phyloP scores from a whole-genome alignment of 2,113 vertebrate species.

The Odocoileus hemionus region DNA sequence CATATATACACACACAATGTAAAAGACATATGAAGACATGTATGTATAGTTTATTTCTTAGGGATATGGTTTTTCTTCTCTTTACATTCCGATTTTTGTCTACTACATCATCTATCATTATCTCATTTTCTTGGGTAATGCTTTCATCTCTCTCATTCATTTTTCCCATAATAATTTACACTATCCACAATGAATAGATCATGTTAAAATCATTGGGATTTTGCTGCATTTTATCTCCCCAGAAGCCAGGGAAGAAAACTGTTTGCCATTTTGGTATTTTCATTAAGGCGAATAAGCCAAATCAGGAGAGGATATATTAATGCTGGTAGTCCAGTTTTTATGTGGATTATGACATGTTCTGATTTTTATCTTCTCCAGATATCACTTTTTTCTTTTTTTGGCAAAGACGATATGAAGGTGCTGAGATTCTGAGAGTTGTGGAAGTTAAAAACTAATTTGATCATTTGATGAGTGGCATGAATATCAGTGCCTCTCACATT shows the following conservation, averaged over 20 bases:
- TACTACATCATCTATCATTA: background rate
- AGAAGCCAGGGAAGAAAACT: constrained; percentile 28
- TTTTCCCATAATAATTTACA: background rate
- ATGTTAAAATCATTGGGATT: constrained; percentile 45
- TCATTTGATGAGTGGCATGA: constrained; percentile 38
- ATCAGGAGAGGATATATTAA: constrained; percentile 6
- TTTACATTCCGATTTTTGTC: background rate
- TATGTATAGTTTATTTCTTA: background rate
- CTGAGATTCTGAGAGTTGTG: background rate
- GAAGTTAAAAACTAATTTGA: constrained; percentile 46
- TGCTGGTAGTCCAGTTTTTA: background rate
- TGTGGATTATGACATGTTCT: background rate
- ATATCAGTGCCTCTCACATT: constrained; percentile 27
- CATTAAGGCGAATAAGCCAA: background rate
- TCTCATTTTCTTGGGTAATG: background rate
- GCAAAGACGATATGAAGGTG: background rate
- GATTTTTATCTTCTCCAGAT: constrained; percentile 30
- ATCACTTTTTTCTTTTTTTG: background rate
- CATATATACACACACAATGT: background rate
- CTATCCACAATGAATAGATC: constrained; percentile 17
- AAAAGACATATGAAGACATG: background rate
- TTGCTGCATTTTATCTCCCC: constrained; percentile 66
- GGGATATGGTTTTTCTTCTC: background rate
- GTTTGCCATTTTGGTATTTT: constrained; percentile 11
- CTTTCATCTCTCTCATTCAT: background rate